A percentile compares a stretch with the other conserved stretches of the same genome.
These are phyloP conservation scores for Hydra vulgaris DNA, from an alignment of 30 jellyfish, hydroid and myxozoan genomes.

Conservation along the genomic window DNA sequence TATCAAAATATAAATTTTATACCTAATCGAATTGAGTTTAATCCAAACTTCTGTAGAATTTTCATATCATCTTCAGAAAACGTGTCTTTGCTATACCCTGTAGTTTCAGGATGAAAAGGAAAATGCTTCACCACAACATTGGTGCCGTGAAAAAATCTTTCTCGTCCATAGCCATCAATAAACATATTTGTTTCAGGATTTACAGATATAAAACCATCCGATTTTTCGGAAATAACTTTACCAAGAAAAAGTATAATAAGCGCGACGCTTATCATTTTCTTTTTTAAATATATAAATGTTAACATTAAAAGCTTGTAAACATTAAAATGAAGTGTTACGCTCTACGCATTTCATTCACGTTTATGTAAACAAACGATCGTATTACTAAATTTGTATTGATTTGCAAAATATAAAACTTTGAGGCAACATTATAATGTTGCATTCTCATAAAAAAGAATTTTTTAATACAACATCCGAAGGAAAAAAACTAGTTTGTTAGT, in stretches of 20 bases:
- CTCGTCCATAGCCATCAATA: constrained; percentile 72
- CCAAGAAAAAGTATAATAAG: not conserved
- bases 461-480: no score
- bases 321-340: no score
- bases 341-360: no score
- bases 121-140: constrained; percentile 69
- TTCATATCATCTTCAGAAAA: constrained; percentile 80
- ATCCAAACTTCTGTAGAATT: constrained; percentile 61
- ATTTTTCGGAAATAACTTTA: not conserved
- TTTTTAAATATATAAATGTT: not conserved
- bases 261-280: not conserved
- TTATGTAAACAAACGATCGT: no score
- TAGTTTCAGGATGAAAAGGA: constrained; percentile 75
- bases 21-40: constrained; percentile 76
- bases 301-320: no score
- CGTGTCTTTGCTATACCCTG: constrained; percentile 52
- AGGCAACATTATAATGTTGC: no score
- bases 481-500: no score
- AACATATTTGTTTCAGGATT: constrained; percentile 69
- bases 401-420: no score
- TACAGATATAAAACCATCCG: constrained; percentile 54
- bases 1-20: not conserved
- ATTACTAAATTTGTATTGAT: no score
- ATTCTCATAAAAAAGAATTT: no score
- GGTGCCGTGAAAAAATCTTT: constrained; percentile 87